Conservation (phyloP, 2,888 invertebrate species). For the Acanthoscelides obtectus region DNA sequence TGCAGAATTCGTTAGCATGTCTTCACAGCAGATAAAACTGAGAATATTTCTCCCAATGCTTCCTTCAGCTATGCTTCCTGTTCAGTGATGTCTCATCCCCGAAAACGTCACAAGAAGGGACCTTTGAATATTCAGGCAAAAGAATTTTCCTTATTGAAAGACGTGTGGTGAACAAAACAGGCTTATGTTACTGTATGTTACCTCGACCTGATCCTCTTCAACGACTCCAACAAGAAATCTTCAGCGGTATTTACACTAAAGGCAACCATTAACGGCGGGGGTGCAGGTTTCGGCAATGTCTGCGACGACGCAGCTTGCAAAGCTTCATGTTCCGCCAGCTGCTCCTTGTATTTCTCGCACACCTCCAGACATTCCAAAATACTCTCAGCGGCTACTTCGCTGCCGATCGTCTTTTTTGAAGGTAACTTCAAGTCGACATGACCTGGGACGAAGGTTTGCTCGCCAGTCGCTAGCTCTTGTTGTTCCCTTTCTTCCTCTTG, state of each 20-base stretch:
- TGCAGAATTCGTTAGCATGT: too few species aligned
- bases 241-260: slow-evolving; percentile 67
- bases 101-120: too few species aligned
- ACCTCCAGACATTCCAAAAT: slow-evolving; percentile 87
- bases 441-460: slow-evolving; percentile 63
- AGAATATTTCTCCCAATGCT: too few species aligned
- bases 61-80: too few species aligned
- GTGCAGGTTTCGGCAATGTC: slow-evolving; percentile 49
- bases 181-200: too few species aligned
- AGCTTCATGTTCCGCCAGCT: slow-evolving; percentile 52
- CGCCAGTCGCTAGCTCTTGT: slow-evolving; percentile 69
- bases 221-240: slow-evolving; percentile 76
- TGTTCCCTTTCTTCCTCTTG: slow-evolving; percentile 82
- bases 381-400: slow-evolving; percentile 85
- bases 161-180: too few species aligned
- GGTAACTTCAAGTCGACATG: slow-evolving; percentile 71
- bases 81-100: too few species aligned
- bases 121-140: too few species aligned
- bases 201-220: slow-evolving; percentile 79
- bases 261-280: slow-evolving; percentile 80
- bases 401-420: slow-evolving; percentile 81
- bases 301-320: slow-evolving; percentile 39
- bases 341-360: slow-evolving; percentile 58
- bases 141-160: too few species aligned
- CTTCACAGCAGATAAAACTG: background rate